phyloP scores from a whole-genome alignment of 92 coral and sea anemone species.

The Bergia puertoricense region DNA sequence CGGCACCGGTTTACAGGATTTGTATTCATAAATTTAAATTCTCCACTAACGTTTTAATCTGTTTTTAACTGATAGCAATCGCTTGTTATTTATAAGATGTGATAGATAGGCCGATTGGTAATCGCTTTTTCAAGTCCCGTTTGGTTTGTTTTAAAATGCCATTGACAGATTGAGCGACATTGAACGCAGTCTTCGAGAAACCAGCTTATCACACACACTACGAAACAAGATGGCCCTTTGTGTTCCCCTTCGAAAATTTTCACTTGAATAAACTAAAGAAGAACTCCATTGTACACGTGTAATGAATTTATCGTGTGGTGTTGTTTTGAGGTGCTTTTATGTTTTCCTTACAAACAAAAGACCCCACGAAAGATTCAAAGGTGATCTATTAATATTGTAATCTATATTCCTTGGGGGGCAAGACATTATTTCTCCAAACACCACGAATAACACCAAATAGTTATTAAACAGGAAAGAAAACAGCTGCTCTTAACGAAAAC shows the following conservation, averaged over 20 bases:
- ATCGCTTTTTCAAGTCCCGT: not conserved
- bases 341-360: constrained; percentile 38
- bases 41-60: constrained; percentile 4
- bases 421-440: constrained; percentile 44
- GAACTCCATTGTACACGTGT: constrained; percentile 15
- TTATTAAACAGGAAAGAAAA: constrained; percentile 39
- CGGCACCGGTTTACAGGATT: constrained; percentile 16
- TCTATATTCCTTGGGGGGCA: constrained; percentile 45
- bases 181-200: not conserved
- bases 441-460: constrained; percentile 43
- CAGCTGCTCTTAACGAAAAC: constrained; percentile 42
- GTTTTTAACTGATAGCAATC: constrained; percentile 4
- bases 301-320: not conserved
- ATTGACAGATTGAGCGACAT: not conserved
- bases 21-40: not conserved
- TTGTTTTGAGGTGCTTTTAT: constrained; percentile 15
- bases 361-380: constrained; percentile 28
- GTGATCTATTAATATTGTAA: constrained; percentile 55
- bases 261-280: constrained; percentile 3
- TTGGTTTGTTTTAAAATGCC: not conserved
- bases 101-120: constrained; percentile 1
- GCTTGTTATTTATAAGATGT: constrained; percentile 4
- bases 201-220: no score
- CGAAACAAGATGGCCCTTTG: not conserved
- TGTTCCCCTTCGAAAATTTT: not conserved